Evolutionary conservation across 2,113 vertebrate genomes (phyloP).

Genomic region (Neofelis nebulosa): DNA sequence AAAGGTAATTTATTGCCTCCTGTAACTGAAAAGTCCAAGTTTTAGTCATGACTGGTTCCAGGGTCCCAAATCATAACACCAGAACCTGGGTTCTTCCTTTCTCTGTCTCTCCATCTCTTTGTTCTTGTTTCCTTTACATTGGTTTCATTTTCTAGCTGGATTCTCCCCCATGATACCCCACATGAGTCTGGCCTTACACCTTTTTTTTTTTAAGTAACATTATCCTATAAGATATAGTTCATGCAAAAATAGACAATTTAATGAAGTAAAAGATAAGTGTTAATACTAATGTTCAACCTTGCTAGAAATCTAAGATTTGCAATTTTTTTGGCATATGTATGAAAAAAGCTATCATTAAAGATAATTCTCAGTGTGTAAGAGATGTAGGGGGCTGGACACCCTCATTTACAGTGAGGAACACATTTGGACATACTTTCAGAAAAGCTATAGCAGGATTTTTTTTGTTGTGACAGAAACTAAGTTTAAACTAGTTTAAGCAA

Average conservation of each 20-base stretch:
- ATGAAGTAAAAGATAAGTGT: neutral
- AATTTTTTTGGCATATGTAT: neutral
- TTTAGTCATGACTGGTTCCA: neutral
- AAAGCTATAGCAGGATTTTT: neutral
- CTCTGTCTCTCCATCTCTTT: neutral
- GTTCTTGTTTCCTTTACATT: neutral
- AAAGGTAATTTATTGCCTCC: neutral
- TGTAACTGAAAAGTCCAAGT: neutral
- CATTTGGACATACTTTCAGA: neutral
- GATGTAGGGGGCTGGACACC: neutral
- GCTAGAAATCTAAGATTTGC: neutral
- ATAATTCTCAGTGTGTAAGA: neutral
- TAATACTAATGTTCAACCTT: neutral
- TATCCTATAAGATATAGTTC: neutral
- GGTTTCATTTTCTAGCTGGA: neutral
- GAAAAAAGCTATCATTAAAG: neutral
- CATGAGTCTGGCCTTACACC: neutral
- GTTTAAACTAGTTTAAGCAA: slow-evolving; percentile 35
- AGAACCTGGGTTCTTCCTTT: neutral
- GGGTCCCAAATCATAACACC: neutral
- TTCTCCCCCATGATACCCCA: neutral
- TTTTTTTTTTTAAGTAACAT: neutral
- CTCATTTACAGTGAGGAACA: neutral
- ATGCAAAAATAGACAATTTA: slow-evolving; percentile 35
- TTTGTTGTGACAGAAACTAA: neutral